Evolutionary conservation across 2,797 vertebrate species (phyloP).

Genomic region (Anguilla megastoma): DNA sequence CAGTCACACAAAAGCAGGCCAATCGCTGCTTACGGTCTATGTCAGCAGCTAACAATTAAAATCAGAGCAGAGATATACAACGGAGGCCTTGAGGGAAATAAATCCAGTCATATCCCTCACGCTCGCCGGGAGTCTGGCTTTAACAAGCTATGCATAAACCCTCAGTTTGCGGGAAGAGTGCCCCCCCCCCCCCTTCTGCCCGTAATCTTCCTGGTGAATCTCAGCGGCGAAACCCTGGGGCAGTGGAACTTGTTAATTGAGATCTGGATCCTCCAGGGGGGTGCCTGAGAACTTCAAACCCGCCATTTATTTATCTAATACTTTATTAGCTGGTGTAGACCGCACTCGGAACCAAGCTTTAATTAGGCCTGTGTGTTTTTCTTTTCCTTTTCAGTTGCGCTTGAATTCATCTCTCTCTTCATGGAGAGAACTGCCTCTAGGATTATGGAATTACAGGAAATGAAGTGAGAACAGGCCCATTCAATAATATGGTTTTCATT

Average conservation of each 20-base stretch:
- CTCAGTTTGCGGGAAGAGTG: slow-evolving; percentile 53
- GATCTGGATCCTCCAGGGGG: slow-evolving; percentile 62
- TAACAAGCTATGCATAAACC: slow-evolving; percentile 64
- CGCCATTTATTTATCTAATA: slow-evolving; percentile 50
- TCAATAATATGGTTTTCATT: not conserved
- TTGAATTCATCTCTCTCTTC: not conserved
- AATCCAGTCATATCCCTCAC: slow-evolving; percentile 61
- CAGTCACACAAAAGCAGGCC: not conserved
- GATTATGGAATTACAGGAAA: not conserved
- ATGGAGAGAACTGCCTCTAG: not conserved
- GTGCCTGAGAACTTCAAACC: slow-evolving; percentile 54
- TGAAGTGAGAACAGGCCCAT: not conserved
- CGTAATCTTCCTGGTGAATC: slow-evolving; percentile 59
- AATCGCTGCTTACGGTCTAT: slow-evolving; percentile 7
- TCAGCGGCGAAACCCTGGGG: slow-evolving; percentile 55
- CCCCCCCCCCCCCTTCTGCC: slow-evolving; percentile 30
- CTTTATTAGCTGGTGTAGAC: slow-evolving; percentile 60
- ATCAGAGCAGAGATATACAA: slow-evolving; percentile 37
- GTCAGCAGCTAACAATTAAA: slow-evolving; percentile 37
- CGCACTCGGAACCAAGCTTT: slow-evolving; percentile 56
- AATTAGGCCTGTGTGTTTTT: slow-evolving; percentile 61
- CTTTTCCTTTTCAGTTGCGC: slow-evolving; percentile 37
- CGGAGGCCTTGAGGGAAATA: slow-evolving; percentile 66
- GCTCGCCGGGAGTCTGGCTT: slow-evolving; percentile 54
- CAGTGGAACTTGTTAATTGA: slow-evolving; percentile 68